These are phyloP conservation scores for Orthonyx spaldingii DNA, from an alignment of 2,113 vertebrate genomes.

Conservation along the genomic window DNA sequence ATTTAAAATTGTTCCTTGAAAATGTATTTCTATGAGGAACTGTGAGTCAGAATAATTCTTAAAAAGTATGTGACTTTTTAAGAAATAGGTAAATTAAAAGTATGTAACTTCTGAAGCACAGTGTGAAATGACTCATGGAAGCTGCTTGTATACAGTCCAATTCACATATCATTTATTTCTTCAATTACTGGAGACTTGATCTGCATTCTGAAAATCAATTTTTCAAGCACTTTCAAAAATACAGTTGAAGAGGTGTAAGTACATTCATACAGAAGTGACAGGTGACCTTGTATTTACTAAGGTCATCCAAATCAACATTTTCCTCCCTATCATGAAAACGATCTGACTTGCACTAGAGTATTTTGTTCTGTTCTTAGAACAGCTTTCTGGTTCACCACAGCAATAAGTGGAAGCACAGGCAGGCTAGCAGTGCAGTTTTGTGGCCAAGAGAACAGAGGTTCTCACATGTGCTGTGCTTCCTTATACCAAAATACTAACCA, in stretches of 20 bases:
- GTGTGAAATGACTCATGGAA: background rate
- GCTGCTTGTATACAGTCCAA: background rate
- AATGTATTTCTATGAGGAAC: background rate
- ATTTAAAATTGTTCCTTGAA: background rate
- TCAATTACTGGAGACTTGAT: background rate
- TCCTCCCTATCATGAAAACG: background rate
- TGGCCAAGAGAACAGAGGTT: background rate
- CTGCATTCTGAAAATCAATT: background rate
- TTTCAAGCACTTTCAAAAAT: background rate
- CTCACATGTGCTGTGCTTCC: background rate
- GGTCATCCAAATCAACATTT: background rate
- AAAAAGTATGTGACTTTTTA: background rate
- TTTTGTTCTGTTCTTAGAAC: background rate
- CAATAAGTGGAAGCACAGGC: background rate
- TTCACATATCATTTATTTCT: background rate
- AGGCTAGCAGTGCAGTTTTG: background rate
- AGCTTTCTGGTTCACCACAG: background rate
- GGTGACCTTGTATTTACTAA: background rate
- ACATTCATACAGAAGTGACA: background rate
- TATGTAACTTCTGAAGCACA: background rate
- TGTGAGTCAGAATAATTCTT: rapidly evolving
- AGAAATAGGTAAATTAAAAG: background rate
- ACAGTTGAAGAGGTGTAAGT: background rate
- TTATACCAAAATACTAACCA: background rate
- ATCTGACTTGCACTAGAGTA: background rate